phyloP scores from a whole-genome alignment of 2,888 invertebrate species.

The Metacarcinus magister region DNA sequence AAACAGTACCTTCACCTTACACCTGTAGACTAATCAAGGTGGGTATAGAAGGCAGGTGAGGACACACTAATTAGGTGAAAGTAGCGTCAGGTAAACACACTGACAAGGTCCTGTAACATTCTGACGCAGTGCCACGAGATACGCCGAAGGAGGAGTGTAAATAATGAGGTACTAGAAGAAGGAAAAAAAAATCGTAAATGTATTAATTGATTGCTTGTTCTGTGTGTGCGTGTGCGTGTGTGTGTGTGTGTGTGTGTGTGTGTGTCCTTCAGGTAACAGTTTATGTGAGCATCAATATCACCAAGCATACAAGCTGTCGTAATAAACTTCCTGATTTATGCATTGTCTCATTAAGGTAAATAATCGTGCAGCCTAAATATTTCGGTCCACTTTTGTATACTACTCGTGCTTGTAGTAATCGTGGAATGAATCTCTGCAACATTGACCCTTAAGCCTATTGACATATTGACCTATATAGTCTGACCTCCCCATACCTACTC shows the following conservation, averaged over 20 bases:
- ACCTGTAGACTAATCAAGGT: background rate
- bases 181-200: too few species aligned
- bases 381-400: background rate
- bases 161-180: too few species aligned
- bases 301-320: background rate
- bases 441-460: background rate
- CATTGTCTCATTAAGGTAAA: background rate
- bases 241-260: background rate
- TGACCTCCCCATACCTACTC: background rate
- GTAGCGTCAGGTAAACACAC: background rate
- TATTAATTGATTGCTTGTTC: too few species aligned
- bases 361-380: background rate
- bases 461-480: background rate
- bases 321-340: background rate
- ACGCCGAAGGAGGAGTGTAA: background rate
- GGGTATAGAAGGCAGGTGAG: background rate
- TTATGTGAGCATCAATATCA: background rate
- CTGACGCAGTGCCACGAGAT: background rate
- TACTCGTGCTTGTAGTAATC: background rate
- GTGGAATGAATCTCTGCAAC: background rate
- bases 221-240: background rate
- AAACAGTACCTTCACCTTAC: background rate
- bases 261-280: background rate
- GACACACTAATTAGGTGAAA: background rate
- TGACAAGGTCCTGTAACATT: background rate